phyloP scores from a whole-genome alignment of 2,113 vertebrate genomes.

The Gallinago media region DNA sequence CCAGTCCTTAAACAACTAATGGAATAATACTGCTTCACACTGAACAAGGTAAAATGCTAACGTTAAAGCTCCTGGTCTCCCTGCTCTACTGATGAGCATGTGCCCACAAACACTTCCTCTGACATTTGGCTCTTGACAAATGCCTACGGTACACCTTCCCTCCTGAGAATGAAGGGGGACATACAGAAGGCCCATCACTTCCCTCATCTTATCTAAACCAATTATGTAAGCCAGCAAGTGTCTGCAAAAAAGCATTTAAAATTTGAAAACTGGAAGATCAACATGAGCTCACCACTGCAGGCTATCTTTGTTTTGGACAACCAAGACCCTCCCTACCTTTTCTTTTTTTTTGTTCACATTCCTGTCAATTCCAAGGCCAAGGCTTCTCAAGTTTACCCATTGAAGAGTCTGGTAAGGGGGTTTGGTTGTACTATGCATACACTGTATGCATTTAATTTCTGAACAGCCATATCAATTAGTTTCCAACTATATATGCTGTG shows the following conservation, averaged over 20 bases:
- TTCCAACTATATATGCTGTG: not conserved
- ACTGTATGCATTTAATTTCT: fast-evolving
- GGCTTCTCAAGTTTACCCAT: not conserved
- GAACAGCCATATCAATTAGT: not conserved
- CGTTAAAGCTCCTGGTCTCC: not conserved
- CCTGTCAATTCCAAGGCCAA: not conserved
- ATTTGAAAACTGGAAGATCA: not conserved
- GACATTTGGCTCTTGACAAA: not conserved
- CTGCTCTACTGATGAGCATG: not conserved
- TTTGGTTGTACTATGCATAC: not conserved
- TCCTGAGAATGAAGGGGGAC: not conserved
- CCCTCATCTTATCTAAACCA: not conserved
- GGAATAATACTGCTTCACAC: not conserved
- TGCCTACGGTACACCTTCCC: not conserved
- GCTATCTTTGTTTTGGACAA: not conserved
- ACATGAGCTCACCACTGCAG: not conserved
- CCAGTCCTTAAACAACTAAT: not conserved
- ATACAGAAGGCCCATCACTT: not conserved
- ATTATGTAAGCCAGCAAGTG: not conserved
- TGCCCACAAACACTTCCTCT: not conserved
- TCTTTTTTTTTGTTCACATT: not conserved
- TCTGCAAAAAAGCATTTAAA: not conserved
- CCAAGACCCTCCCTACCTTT: not conserved
- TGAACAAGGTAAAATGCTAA: not conserved
- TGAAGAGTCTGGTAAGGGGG: not conserved